Conservation (phyloP, 2,113 vertebrate genomes). For the Progne subis region DNA sequence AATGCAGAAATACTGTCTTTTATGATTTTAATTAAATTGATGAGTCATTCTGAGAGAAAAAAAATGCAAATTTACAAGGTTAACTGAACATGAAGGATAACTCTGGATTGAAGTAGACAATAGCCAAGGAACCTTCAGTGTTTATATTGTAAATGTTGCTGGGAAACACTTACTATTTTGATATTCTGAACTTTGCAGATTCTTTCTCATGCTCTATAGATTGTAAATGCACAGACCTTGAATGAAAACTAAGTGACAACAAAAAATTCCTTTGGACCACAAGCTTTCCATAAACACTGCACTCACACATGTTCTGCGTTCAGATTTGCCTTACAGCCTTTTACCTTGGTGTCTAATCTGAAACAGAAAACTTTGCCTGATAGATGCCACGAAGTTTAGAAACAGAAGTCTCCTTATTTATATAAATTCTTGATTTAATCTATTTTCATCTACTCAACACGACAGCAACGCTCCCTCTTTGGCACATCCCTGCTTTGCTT, state of each 20-base stretch:
- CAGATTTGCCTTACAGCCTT: conserved; percentile 51
- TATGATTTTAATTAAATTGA: neutral
- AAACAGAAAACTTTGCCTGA: conserved; percentile 39
- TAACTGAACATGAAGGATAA: neutral
- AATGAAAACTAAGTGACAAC: conserved; percentile 68
- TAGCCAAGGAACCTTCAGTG: neutral
- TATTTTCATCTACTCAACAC: conserved; percentile 50
- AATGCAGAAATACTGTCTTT: neutral
- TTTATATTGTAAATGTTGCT: neutral
- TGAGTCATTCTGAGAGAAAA: neutral
- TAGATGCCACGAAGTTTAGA: conserved; percentile 58
- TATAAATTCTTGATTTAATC: conserved; percentile 35
- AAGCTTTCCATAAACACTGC: conserved; percentile 68
- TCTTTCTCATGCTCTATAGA: conserved; percentile 38
- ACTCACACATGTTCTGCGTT: conserved; percentile 65
- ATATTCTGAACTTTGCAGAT: conserved; percentile 1
- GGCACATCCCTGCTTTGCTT: conserved; percentile 2
- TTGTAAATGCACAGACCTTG: conserved; percentile 23
- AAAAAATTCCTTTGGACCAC: conserved; percentile 58
- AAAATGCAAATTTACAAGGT: conserved; percentile 24
- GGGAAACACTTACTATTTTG: neutral
- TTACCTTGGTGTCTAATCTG: conserved; percentile 48
- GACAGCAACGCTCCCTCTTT: neutral
- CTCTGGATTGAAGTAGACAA: neutral
- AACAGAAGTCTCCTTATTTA: conserved; percentile 59